These are phyloP conservation scores for Dichetophora obliterata DNA, from an alignment of 2,888 invertebrate genomes.

Conservation along the genomic window DNA sequence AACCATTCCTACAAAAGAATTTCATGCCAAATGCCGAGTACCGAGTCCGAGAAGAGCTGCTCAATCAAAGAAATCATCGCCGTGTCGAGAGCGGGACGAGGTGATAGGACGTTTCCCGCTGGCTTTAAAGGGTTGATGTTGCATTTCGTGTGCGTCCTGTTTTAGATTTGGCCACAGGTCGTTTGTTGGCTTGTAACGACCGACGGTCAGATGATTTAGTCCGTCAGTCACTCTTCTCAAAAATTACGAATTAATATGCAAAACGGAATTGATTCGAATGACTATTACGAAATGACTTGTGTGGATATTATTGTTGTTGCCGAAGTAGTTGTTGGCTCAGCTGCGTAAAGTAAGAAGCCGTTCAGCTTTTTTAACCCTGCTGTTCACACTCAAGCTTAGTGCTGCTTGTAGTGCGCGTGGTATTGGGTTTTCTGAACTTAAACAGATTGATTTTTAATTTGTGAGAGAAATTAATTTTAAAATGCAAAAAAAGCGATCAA, in stretches of 20 bases:
- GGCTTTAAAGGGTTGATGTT: neutral
- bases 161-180: neutral
- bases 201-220: conserved; percentile 27
- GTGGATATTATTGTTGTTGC: neutral
- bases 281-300: conserved; percentile 19
- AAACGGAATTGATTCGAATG: conserved; percentile 43
- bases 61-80: conserved; percentile 39
- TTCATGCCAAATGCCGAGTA: neutral
- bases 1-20: conserved; percentile 26
- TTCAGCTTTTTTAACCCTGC: neutral
- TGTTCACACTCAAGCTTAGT: conserved; percentile 39
- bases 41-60: neutral
- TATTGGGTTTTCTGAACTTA: conserved; percentile 54
- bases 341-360: neutral
- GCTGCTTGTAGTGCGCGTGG: neutral
- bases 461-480: conserved; percentile 30
- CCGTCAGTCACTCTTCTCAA: conserved; percentile 32
- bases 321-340: conserved; percentile 5
- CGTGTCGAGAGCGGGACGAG: neutral
- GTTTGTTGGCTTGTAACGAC: neutral
- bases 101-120: neutral
- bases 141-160: neutral
- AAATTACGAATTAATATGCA: conserved; percentile 56
- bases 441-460: conserved; percentile 65
- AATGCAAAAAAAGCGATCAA: no score